Evolutionary conservation across 2,888 invertebrate species (phyloP), one percentile per base, ranked within the genome.

Genomic region (Lacanobia oleracea): DNA sequence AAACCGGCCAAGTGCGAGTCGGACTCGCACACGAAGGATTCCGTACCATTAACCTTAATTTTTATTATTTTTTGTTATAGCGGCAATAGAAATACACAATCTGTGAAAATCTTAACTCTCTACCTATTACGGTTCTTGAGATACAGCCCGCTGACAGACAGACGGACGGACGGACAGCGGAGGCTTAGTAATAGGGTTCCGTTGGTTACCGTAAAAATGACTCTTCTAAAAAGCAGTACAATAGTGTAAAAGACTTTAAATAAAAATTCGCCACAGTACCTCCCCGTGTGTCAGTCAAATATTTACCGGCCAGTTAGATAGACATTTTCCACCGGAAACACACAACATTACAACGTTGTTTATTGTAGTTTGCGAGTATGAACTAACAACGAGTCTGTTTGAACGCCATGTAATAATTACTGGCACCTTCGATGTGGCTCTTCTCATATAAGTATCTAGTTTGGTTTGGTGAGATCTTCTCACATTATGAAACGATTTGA

Each of bases 311-410:
- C 88, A 87, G 88, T 89, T 89, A 88, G 80, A 74, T 75, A 84
- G 80, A 85, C 78, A 86, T 87, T 87, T 84, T 87, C 83, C 79
- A 89, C 90, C 92, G 92, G 93, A 93, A 93, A 93, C 90, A 84
- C 81, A 86, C 81, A 83, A 75, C 90, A 90, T 91, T 90, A 90
- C 84, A 83, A 79, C 79, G 83, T 81, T 86, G 87, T 91, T 92
- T 92, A 92, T 88, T 88, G 88, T 87, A 87, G 87, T 86, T 86
- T 82, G 87, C 87, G 83, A 72, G 77, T 67, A 64, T 80, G 70
- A 70, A 82, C 81, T 81, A 81, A 81, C 72, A 82, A 70, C 82
- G 40, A 57, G 75, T 63, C 76, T 61, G 77, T 81, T 71, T 74
- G 64, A 74, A 59, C 50, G 45, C 21, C 59, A 69, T 61, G 48